Base-by-base conservation (phyloP, 2,888 invertebrate species). In the Agonopterix heracliana region DNA sequence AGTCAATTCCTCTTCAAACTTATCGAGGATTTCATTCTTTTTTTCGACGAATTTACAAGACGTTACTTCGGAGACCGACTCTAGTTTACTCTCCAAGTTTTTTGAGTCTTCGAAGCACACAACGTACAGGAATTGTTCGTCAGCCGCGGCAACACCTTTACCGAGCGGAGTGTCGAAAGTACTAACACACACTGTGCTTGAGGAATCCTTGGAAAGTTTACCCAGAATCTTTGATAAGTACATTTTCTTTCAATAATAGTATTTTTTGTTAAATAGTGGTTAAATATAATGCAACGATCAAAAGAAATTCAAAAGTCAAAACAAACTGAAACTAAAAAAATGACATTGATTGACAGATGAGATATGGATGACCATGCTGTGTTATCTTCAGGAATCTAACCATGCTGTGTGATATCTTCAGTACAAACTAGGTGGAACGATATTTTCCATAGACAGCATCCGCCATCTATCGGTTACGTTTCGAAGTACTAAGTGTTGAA, bases 71-170 rank as follows among this genome's bases (percentile, higher is more conserved):
- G 68, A 60, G 11, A 83, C 49, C 9, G 48, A 53, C 53, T 72
- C 61, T 51, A 86, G 68, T 48, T 54, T 62, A 54, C 75, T 82
- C 17, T 74, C 72, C 4, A 78, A 57, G 43, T 71, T 74, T 59
- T 81, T 80, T 0, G 81, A 75, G 56, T 85, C 81, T 52, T 76
- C 74, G 56, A 82, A 81, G 17, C 58, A 55, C 36, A 85, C 61
- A 38, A 79, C 54, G 52, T 81, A 82, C 34, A 88, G 51, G 54
- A 59, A 73, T 10, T 73, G 56, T 4, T 79, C 71, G 61, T 83
- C 84, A 5, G 81, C 85, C n/a, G 71, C 74, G 12, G 71, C 70
- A 12, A 73, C 58, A 40, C 76, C 47, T 50, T 69, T 71, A 14
- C 86, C 89, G 3, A 86, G 48, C 4, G 81, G 78, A 11, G 76